Percentiles rank a stretch among this genome's conserved stretches.
phyloP scores from a whole-genome alignment of 2,113 vertebrate species.

The Phaethornis superciliosus region DNA sequence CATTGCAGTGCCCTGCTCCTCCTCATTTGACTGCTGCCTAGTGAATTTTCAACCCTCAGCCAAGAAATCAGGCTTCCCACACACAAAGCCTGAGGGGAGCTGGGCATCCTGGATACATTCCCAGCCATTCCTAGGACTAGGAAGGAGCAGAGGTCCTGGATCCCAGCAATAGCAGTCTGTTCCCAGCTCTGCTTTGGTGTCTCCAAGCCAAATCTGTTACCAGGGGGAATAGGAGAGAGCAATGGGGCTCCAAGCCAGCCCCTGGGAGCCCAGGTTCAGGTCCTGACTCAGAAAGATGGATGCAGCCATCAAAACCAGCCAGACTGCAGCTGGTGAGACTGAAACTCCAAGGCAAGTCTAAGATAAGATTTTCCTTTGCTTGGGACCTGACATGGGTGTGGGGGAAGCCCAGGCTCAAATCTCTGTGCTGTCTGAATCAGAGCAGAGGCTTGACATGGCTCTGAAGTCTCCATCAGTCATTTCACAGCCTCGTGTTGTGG shows the following conservation, averaged over 20 bases:
- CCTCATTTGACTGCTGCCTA: background rate
- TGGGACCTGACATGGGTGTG: rapidly evolving
- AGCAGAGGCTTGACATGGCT: background rate
- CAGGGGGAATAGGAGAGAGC: background rate
- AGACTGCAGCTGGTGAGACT: background rate
- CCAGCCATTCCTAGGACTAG: background rate
- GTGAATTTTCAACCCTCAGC: background rate
- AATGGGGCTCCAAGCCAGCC: background rate
- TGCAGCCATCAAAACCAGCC: background rate
- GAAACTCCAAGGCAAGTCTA: background rate
- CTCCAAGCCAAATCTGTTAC: background rate
- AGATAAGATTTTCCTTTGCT: background rate
- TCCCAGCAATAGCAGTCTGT: background rate
- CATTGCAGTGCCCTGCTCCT: background rate
- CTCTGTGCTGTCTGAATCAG: background rate
- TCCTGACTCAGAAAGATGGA: background rate
- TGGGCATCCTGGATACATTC: background rate
- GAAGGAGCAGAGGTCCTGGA: background rate
- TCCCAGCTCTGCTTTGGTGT: background rate
- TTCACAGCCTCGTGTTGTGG: background rate
- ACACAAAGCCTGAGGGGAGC: background rate
- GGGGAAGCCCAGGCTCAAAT: background rate
- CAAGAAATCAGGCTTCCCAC: background rate
- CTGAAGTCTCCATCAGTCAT: background rate
- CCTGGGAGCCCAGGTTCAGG: background rate